Base-by-base conservation (phyloP, 23 tunicate genomes). In the Ascidia mentula region DNA sequence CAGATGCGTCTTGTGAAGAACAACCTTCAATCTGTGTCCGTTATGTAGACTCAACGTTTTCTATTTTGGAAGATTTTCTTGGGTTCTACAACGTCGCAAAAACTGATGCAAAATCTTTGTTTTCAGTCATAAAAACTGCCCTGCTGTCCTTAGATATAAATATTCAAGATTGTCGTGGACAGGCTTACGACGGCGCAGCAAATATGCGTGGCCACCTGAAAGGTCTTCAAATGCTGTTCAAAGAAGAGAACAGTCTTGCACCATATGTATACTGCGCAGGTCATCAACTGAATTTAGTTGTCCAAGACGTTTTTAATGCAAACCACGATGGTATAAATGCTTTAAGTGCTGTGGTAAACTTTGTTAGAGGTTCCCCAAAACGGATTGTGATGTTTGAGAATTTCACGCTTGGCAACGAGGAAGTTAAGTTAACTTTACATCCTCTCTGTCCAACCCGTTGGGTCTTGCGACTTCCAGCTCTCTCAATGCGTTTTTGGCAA, bases 361-460 rank as follows among this genome's bases (percentile, higher is more conserved):
- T 75, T 75, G 18, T 75, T 6, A 75, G 37, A 32, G 40, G 32
- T 4, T 75, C 79, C n/a, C 79, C 79, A 6, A 75, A 75, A 75
- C 53, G 79, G 18, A 30, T 38, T 39, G 79, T 46, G 8, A 36
- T 24, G n/a, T 75, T 75, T 35, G 30, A 71, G 18, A 71, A 71
- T 6, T 33, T 71, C 40, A 17, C 32, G 30, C 1, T 31, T 71
- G 75, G 6, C 18, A 71, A 9, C 24, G 65, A 53, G 13, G 65
- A 28, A 1, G 32, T 4, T 9, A 9, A 28, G 4, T 5, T 3
- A 20, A 8, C 79, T 75, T 17, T 75, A 32, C 79, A 46, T 38
- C 79, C 79, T 8, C 30, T 75, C 4, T 75, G 59, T 32, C 79
- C 79, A 35, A 75, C 79, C 6, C n/a, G 60, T 2, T 75, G 79